phyloP scores from a whole-genome alignment of 1,140 invertebrate genomes.

The Neodiprion pinetum region DNA sequence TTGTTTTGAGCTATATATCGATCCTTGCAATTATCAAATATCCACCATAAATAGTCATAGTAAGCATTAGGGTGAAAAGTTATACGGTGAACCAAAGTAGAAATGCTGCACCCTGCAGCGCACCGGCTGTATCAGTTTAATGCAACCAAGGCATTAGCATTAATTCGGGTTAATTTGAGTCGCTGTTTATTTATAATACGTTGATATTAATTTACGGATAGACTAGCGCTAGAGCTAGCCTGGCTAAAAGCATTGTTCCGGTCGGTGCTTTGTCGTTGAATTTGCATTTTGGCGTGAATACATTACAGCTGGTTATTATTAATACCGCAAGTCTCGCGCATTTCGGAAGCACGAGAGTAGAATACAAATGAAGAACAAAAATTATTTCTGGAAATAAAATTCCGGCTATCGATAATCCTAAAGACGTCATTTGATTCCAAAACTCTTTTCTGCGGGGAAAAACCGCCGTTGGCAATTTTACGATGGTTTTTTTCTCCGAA shows the following conservation, averaged over 20 bases:
- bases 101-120: not conserved
- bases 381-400: not conserved
- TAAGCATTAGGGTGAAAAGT: no score
- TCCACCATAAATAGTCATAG: no score
- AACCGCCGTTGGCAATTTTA: no score
- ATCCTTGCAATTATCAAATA: no score
- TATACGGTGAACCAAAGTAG: not conserved
- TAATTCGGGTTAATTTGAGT: constrained; percentile 5
- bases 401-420: not conserved
- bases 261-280: not conserved
- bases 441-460: no score
- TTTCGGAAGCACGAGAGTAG: not conserved
- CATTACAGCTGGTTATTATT: not conserved
- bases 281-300: constrained; percentile 5
- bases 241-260: constrained; percentile 7
- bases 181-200: constrained; percentile 1
- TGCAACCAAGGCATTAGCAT: not conserved
- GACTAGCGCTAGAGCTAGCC: not conserved
- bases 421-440: no score
- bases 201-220: constrained; percentile 1
- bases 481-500: no score
- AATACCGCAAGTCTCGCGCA: not conserved
- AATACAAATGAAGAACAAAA: not conserved
- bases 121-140: not conserved
- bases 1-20: not conserved